phyloP scores from a whole-genome alignment of 2,888 invertebrate species.

The Panopea generosa region DNA sequence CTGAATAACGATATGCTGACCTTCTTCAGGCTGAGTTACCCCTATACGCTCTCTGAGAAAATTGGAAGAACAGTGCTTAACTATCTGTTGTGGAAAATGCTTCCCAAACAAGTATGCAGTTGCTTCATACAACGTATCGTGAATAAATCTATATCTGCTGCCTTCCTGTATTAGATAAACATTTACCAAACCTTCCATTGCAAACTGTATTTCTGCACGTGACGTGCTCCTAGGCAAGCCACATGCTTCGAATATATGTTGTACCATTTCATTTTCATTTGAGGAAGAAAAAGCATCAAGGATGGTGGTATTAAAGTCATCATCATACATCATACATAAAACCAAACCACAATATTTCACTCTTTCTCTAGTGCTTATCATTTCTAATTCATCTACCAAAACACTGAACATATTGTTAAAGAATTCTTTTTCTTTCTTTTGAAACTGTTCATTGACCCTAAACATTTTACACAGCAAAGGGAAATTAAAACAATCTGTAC shows the following conservation, averaged over 20 bases:
- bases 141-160: constrained; percentile 4
- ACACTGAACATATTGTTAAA: not conserved
- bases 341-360: constrained; percentile 2
- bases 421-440: constrained; percentile 11
- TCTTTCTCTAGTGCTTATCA: not conserved
- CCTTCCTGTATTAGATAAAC: constrained; percentile 3
- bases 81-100: not conserved
- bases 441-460: constrained; percentile 10
- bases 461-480: constrained; percentile 10
- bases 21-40: not conserved
- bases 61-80: not conserved
- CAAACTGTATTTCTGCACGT: not conserved
- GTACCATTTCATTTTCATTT: not conserved
- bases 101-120: not conserved
- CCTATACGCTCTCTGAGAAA: not conserved
- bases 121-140: constrained; percentile 9
- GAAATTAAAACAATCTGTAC: constrained; percentile 1
- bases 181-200: constrained; percentile 5
- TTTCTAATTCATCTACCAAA: not conserved
- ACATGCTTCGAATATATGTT: not conserved
- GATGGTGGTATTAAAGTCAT: not conserved
- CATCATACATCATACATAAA: constrained; percentile 8
- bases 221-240: not conserved
- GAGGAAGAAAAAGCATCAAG: not conserved
- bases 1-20: not conserved